A percentile compares a stretch with the other conserved stretches of the same genome.
Evolutionary conservation across 2,113 vertebrate genomes (phyloP).

Genomic region (Malurus alboscapulatus): DNA sequence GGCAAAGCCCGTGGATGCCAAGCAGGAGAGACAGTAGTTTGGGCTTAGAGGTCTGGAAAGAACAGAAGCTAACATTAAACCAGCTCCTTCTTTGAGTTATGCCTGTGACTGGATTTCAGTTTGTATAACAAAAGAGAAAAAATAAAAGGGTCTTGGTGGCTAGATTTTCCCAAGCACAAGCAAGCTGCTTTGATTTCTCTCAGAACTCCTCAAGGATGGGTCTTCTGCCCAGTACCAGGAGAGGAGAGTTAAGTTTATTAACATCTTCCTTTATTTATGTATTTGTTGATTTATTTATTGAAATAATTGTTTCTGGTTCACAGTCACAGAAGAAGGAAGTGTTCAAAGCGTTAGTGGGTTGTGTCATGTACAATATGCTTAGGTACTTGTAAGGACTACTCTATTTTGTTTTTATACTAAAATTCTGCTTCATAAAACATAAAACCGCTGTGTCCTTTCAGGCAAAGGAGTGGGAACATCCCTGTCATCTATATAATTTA

Average conservation of each 20-base stretch:
- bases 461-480: not conserved
- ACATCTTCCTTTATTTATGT: not conserved
- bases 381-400: not conserved
- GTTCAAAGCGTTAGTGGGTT: not conserved
- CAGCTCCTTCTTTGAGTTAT: not conserved
- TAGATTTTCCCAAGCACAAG: not conserved
- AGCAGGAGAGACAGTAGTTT: not conserved
- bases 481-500: not conserved
- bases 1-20: fast-evolving
- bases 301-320: not conserved
- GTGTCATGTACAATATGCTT: not conserved
- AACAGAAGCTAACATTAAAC: not conserved
- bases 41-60: not conserved
- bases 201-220: not conserved
- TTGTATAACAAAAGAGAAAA: not conserved
- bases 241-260: not conserved
- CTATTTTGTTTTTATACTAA: not conserved
- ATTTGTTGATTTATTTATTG: not conserved
- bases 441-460: not conserved
- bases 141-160: not conserved
- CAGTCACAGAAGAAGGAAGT: not conserved
- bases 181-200: not conserved
- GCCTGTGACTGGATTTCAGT: not conserved
- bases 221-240: not conserved
- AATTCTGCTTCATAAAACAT: not conserved